A percentile compares a stretch with the other conserved stretches of the same genome.
Conservation (phyloP, 2,888 invertebrate species). For the Fragum sueziense region DNA sequence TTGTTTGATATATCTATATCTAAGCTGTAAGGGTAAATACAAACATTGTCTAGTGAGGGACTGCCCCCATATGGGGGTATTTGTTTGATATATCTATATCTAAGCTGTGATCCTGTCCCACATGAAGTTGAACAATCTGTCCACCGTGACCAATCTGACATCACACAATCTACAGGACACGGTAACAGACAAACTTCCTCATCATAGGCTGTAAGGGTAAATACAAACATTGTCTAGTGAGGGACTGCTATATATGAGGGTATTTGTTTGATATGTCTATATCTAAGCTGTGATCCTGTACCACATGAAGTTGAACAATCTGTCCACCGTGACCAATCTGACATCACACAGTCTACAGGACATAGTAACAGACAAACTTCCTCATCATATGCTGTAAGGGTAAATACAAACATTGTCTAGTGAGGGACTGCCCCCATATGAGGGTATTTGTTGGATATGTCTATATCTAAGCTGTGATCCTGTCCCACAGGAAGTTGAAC, state of each 20-base stretch:
- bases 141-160: slow-evolving; percentile 87
- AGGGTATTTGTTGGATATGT: slow-evolving; percentile 80
- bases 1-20: slow-evolving; percentile 84
- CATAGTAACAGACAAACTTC: slow-evolving; percentile 83
- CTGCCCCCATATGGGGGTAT: slow-evolving; percentile 82
- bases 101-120: slow-evolving; percentile 85
- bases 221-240: slow-evolving; percentile 54
- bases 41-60: slow-evolving; percentile 65
- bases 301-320: slow-evolving; percentile 85
- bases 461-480: slow-evolving; percentile 86
- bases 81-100: slow-evolving; percentile 84
- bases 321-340: slow-evolving; percentile 87
- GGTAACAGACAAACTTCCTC: slow-evolving; percentile 81
- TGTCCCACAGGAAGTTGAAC: slow-evolving; percentile 84
- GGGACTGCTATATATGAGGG: slow-evolving; percentile 82
- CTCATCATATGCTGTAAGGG: slow-evolving; percentile 66
- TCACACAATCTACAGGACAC: slow-evolving; percentile 87
- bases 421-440: slow-evolving; percentile 82
- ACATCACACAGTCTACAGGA: slow-evolving; percentile 86
- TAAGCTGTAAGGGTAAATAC: slow-evolving; percentile 84
- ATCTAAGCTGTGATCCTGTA: slow-evolving; percentile 85
- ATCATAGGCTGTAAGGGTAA: slow-evolving; percentile 62
- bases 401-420: slow-evolving; percentile 50
- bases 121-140: slow-evolving; percentile 85
- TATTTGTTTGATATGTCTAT: slow-evolving; percentile 83